phyloP scores from a whole-genome alignment of 2,797 vertebrate species.

The Chiroxiphia lanceolata region DNA sequence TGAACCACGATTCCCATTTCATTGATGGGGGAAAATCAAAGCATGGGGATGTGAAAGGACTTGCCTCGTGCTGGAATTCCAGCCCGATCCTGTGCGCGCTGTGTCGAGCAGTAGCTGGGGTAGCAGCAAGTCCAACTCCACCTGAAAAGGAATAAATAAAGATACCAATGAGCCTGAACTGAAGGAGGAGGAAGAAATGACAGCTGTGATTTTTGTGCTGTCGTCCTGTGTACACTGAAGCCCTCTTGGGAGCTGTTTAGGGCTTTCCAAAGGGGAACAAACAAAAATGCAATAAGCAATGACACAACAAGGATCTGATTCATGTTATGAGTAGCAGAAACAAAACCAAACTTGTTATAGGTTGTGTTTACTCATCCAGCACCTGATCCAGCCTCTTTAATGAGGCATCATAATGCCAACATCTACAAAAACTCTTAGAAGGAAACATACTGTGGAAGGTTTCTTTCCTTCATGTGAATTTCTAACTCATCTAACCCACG shows the following conservation, averaged over 20 bases:
- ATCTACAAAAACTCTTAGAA: background rate
- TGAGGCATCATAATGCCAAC: background rate
- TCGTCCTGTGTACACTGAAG: background rate
- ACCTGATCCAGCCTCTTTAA: background rate
- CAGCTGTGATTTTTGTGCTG: background rate
- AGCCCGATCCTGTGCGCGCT: background rate
- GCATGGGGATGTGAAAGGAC: background rate
- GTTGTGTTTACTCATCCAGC: background rate
- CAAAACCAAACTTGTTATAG: background rate
- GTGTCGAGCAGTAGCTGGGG: background rate
- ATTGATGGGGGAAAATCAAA: background rate
- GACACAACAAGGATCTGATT: background rate
- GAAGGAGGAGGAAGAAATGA: background rate
- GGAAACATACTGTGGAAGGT: background rate
- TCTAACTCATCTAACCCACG: background rate
- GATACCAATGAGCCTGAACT: background rate
- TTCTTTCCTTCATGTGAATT: background rate
- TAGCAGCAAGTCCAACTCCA: background rate
- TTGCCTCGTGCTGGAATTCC: background rate
- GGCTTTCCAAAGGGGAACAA: background rate
- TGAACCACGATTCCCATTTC: background rate
- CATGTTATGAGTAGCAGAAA: background rate
- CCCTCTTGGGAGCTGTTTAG: background rate
- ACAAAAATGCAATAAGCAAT: background rate
- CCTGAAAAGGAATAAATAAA: background rate